A percentile compares a stretch with the other conserved stretches of the same genome.
Evolutionary conservation across 2,888 invertebrate genomes (phyloP).

Genomic region (Dione juno): DNA sequence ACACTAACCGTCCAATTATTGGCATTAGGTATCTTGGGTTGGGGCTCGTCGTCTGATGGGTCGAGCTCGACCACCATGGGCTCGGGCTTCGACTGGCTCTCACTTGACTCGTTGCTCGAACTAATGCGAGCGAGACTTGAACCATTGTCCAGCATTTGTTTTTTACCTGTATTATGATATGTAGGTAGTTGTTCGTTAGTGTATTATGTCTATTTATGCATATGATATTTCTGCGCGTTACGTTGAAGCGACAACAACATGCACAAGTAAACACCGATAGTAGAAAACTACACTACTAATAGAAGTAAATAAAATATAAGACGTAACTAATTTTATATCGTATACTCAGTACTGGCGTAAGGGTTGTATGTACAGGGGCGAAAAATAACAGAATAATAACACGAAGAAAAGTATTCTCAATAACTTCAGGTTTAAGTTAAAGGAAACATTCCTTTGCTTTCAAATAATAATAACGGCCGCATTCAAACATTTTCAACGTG

Average conservation of each 20-base stretch:
- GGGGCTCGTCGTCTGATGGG: conserved; percentile 43
- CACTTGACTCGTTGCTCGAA: conserved; percentile 77
- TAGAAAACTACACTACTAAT: not conserved
- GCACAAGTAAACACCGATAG: conserved; percentile 5
- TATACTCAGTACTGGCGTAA: not conserved
- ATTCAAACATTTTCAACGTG: conserved; percentile 4
- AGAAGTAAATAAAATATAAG: not conserved
- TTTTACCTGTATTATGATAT: conserved; percentile 82
- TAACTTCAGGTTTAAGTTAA: not conserved
- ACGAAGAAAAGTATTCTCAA: conserved; percentile 2
- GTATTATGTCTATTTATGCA: not conserved
- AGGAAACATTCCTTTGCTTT: not conserved
- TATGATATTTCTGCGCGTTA: not conserved
- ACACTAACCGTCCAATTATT: conserved; percentile 71
- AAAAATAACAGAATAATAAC: not conserved
- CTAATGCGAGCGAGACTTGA: conserved; percentile 64
- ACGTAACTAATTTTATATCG: conserved; percentile 7
- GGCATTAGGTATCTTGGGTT: conserved; percentile 62
- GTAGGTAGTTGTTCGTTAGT: not conserved
- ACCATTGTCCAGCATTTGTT: conserved; percentile 65
- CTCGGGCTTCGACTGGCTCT: conserved; percentile 37
- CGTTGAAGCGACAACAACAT: conserved; percentile 10
- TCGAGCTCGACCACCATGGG: conserved; percentile 37
- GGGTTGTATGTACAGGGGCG: not conserved
- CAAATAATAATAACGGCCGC: conserved; percentile 13